Base-by-base conservation (phyloP, 2,888 invertebrate species). In the Caenorhabditis virilis region DNA sequence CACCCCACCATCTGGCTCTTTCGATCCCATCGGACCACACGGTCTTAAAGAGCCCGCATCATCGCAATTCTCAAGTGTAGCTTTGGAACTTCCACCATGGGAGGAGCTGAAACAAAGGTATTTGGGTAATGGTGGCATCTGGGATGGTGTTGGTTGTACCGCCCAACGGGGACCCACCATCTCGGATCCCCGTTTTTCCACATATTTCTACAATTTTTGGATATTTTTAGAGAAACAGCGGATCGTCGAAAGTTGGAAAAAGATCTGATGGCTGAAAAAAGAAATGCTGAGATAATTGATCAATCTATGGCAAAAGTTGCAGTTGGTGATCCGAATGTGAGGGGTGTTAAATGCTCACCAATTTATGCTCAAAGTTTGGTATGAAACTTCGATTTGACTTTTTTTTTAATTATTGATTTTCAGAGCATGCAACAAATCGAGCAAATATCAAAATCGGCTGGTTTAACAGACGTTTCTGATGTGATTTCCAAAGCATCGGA, bases 361-460 rank as follows among this genome's bases (percentile, higher is more conserved):
- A 38, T 46, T 1, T 60, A 50, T 23, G 60, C 60, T 0, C 60
- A 60, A 18, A 60, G 49, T 49, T 39, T 60, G 59, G 59, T 59
- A n/a, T 22, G 55, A 2, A 22, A 51, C 30, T 25, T 15, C 30
- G 16, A 36, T 5, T n/a, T 9, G 5, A 36, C 5, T n/a, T n/a
- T 36, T 36, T 11, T 35, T 59, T 16, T 51, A n/a, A n/a, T n/a
- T n/a, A n/a, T n/a, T n/a, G n/a, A n/a, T n/a, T n/a, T n/a, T n/a
- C n/a, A 59, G 54, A 60, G 50, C 27, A 52, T 60, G n/a, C 48
- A 50, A 7, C 62, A 57, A 62, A 52, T 62, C 45, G 52, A 56
- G 33, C 47, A 56, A 57, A 57, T 57, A 47, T 52, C 62, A 2
- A 16, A 23, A 2, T 56, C 56, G 1, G 46, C 57, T 4, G 62